Evolutionary conservation across 1,140 invertebrate species (phyloP), one percentile per base, ranked within the genome.

Genomic region (Danaus plexippus): DNA sequence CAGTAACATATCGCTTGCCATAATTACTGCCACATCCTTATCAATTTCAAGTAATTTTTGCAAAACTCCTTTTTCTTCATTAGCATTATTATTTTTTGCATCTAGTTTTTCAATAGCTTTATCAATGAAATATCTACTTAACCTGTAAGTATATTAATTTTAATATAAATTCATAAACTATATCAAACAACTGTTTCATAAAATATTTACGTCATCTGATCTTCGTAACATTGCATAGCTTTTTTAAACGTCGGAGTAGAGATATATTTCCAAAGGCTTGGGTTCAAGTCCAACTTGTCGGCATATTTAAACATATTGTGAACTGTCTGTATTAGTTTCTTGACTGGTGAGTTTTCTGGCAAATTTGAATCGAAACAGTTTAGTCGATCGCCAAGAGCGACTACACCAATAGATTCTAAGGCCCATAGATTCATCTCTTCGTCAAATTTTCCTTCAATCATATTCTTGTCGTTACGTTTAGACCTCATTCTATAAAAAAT

Each of bases 1-100:
- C 54, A 93, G 88, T 15, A 95, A 58, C 89, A 93, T 92, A 72
- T 95, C 94, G 57, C 90, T 87, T 4, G 91, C 90, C 89, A 95
- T 92, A 2, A 90, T 86, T 11, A 88, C 67, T 1, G 91, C 91
- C 40, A 87, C 81, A 72, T 83, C 81, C 64, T 88, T 83, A 65
- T 89, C 87, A 11, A 88, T 88, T 65, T 71, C 87, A 9, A 88
- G 72, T 47, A 88, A 63, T 65, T 88, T 89, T 61, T 91, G 88
- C 15, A 92, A 69, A 48, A 92, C 80, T 11, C 76, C 67, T 52
- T 81, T 80, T 52, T 81, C 75, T 10, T 74, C 63, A 2, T 67
- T 67, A 10, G 61, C 45, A 47, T 59, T 48, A 46, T 54, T 53
- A 11, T 59, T 48, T 44, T 64, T 64, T 9, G 11, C 63, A 18